Evolutionary conservation across 2,888 invertebrate species (phyloP), one percentile per base, ranked within the genome.

Genomic region (Colletes collaris): DNA sequence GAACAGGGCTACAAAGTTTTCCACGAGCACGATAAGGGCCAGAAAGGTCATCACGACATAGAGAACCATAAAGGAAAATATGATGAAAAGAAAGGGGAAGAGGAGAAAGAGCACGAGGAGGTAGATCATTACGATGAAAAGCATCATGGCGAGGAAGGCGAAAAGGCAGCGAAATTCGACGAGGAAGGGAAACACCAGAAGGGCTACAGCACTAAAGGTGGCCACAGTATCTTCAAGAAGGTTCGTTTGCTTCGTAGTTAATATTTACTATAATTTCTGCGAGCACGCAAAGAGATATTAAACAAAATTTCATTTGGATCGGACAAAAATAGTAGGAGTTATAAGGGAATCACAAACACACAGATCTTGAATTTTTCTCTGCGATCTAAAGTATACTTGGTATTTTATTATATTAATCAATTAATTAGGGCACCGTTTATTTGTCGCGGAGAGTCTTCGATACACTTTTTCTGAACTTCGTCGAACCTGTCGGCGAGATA

Each of bases 201-300:
- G 91, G 96, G 96, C 0, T 96, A 96, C 92, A 96, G 95, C 90
- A 96, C 96, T 0, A 96, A 96, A 90, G 96, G 96, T 2, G 95
- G 95, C 87, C 96, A 96, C 89, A 96, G 95, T 88, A 94, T 96
- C 60, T 96, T 96, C 90, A 96, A 96, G 89, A 96, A 96, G 87
- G 93, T 89, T 37, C 0, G 27, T 8, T 49, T 59, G 27, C 8
- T 49, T 59, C n/a, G 19, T 16, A 1, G 55, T 11, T 19, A 19
- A 7, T 46, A 10, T 55, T n/a, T 8, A 27, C 27, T 27, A 27
- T 27, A 27, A 27, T 27, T 27, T 27, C 27, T 27, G 27, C 2
- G 27, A 27, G 27, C 27, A 27, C 1, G 27, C 2, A 27, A 27
- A 27, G 27, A 27, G 27, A 27, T 27, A 27, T 27, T 27, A 27